phyloP scores from a whole-genome alignment of 2,113 vertebrate genomes.

The Gadus macrocephalus region DNA sequence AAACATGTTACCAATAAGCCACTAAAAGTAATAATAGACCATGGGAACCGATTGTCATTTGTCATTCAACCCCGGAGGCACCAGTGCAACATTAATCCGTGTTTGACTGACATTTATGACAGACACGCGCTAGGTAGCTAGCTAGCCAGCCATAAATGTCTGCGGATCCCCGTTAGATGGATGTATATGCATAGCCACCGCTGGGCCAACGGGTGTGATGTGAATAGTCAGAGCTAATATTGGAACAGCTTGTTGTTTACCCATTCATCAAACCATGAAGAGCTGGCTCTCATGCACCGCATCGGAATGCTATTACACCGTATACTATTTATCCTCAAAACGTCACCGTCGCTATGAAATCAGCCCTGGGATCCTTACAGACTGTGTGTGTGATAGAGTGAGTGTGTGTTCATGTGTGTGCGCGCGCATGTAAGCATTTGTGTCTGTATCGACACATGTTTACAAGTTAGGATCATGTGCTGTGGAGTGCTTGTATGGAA shows the following conservation, averaged over 20 bases:
- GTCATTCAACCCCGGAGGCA: no score
- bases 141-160: constrained; percentile 8
- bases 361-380: constrained; percentile 5
- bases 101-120: no score
- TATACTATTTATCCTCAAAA: constrained; percentile 25
- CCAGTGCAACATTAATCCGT: no score
- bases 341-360: constrained; percentile 42
- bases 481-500: no score
- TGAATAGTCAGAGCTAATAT: constrained; percentile 53
- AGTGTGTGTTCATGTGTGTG: not conserved
- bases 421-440: no score
- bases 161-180: constrained; percentile 8
- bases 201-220: constrained; percentile 36
- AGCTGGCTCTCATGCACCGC: constrained; percentile 24
- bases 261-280: constrained; percentile 47
- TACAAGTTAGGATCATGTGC: no score
- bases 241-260: constrained; percentile 51
- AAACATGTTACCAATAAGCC: no score
- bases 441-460: no score
- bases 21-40: no score
- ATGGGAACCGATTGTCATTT: no score
- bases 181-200: constrained; percentile 29
- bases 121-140: no score
- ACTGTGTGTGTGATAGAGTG: no score
- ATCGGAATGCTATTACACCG: constrained; percentile 35